Conservation (phyloP, 2,888 invertebrate genomes). For the Icerya purchasi region DNA sequence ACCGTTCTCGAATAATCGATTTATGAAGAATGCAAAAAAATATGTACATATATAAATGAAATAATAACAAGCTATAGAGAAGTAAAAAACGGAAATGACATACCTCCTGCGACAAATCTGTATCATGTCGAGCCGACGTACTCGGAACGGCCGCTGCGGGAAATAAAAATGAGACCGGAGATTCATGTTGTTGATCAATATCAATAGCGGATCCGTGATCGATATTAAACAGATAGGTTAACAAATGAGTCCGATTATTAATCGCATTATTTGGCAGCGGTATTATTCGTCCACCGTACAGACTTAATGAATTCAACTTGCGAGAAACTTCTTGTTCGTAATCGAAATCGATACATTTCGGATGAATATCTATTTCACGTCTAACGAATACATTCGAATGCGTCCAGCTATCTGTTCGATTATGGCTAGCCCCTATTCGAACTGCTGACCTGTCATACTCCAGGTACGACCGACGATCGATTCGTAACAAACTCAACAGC, state of each 20-base stretch:
- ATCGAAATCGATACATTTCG: constrained; percentile 47
- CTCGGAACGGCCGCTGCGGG: not conserved
- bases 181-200: not conserved
- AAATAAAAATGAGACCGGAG: not conserved
- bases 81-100: not conserved
- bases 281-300: too few species aligned
- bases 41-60: not conserved
- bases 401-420: constrained; percentile 32
- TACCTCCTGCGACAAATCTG: not conserved
- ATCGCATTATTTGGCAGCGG: constrained; percentile 3
- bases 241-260: constrained; percentile 28
- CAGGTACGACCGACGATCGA: constrained; percentile 32
- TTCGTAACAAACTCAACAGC: constrained; percentile 54
- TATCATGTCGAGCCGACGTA: not conserved
- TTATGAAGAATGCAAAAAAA: too few species aligned
- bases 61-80: not conserved
- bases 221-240: constrained; percentile 40
- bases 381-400: constrained; percentile 24
- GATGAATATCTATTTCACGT: constrained; percentile 32
- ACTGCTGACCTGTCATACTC: constrained; percentile 30
- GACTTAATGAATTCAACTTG: constrained; percentile 46
- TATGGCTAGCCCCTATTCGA: constrained; percentile 30
- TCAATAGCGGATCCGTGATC: constrained; percentile 8
- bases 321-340: constrained; percentile 51
- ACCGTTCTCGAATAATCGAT: too few species aligned